Percentiles rank a stretch among this genome's conserved stretches.
These are phyloP conservation scores for Chlorops oryzae DNA, from an alignment of 1,140 invertebrate genomes.

Conservation along the genomic window DNA sequence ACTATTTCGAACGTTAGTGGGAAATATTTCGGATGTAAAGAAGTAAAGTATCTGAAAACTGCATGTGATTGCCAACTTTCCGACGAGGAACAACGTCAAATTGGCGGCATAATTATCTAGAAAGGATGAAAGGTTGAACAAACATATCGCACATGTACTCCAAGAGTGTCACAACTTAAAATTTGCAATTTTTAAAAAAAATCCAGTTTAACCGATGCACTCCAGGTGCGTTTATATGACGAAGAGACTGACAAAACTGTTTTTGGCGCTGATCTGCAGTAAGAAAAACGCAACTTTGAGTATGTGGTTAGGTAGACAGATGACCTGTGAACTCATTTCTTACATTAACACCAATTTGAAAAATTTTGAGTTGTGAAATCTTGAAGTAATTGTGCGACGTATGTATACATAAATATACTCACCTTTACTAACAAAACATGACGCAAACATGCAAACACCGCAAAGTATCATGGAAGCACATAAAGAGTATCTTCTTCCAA, in stretches of 20 bases:
- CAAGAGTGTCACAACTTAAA: not conserved
- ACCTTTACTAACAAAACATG: slow-evolving; percentile 29
- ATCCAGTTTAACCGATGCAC: not conserved
- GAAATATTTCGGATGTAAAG: slow-evolving; percentile 65
- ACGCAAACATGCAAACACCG: slow-evolving; percentile 47
- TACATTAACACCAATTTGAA: no score
- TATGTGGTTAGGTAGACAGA: no score
- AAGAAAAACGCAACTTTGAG: no score
- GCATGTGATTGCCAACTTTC: slow-evolving; percentile 67
- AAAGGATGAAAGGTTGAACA: slow-evolving; percentile 14
- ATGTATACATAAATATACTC: no score
- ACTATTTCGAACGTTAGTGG: slow-evolving; percentile 59
- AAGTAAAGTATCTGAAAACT: slow-evolving; percentile 65
- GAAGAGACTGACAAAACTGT: no score
- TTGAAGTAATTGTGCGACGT: not conserved
- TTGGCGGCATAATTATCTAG: slow-evolving; percentile 44
- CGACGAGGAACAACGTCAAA: slow-evolving; percentile 59
- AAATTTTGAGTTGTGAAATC: no score
- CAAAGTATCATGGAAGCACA: slow-evolving; percentile 57
- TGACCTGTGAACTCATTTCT: no score
- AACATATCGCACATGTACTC: not conserved
- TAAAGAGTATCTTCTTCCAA: slow-evolving; percentile 58
- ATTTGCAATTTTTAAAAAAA: not conserved
- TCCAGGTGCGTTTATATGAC: no score
- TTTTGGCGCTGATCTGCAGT: no score